Conservation (phyloP, 64 coral and sea anemone genomes). For the Actinia equina region DNA sequence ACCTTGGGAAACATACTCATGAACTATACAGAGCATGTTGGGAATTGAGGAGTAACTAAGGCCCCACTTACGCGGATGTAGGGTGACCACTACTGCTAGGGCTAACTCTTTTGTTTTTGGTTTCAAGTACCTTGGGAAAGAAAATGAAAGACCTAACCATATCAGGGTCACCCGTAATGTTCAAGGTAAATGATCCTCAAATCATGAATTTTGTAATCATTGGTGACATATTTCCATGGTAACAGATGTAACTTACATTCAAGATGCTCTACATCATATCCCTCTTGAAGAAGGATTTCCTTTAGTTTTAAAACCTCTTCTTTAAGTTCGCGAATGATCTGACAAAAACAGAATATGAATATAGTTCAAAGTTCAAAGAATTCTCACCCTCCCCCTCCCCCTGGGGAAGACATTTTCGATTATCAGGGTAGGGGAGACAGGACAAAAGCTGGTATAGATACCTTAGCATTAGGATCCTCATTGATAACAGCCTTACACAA, state of each 20-base stretch:
- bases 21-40: too few species aligned
- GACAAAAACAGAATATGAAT: neutral
- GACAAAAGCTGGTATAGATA: conserved; percentile 3
- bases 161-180: too few species aligned
- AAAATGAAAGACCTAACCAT: too few species aligned
- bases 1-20: neutral
- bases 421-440: neutral
- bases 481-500: conserved; percentile 93
- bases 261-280: conserved; percentile 69
- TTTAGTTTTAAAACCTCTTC: conserved; percentile 79
- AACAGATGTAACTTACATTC: conserved; percentile 48
- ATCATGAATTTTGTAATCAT: too few species aligned
- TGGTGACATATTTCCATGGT: too few species aligned
- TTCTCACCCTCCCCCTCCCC: neutral
- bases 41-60: too few species aligned
- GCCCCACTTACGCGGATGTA: too few species aligned
- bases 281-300: conserved; percentile 76
- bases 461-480: conserved; percentile 98
- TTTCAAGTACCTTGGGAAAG: too few species aligned
- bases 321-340: conserved; percentile 94
- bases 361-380: neutral
- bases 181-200: too few species aligned
- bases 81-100: too few species aligned
- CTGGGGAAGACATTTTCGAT: neutral
- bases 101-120: too few species aligned